Evolutionary conservation across 2,797 vertebrate genomes (phyloP), one percentile per base, ranked within the genome.

Genomic region (Pipistrellus pygmaeus): DNA sequence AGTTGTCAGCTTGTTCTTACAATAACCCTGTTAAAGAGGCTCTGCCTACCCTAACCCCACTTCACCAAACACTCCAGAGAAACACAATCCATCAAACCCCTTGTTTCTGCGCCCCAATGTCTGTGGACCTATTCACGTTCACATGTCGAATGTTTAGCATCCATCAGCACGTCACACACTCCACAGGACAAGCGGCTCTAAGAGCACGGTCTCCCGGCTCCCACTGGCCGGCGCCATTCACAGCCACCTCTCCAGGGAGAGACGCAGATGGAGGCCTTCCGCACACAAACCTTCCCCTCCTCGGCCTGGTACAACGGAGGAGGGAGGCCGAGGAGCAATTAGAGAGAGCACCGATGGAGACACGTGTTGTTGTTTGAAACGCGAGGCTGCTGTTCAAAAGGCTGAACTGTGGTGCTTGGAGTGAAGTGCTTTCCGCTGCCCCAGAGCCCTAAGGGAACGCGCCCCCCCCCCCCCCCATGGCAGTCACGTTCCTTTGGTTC

Each of bases 41-140:
- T 23, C 62, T 71, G 66, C 38, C 55, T 75, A 25, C 20, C 1
- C 1, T 20, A 60, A 27, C 21, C 48, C 9, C 32, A 32, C 62
- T 93, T 55, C 76, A 75, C 76, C 60, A 51, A 55, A 71, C 84
- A 48, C 72, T 82, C 10, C 1, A 71, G 64, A 88, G 90, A 55
- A 78, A 90, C 35, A 15, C 9, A 2, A 12, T 27, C n/a, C 62
- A 60, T 60, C 76, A 73, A 57, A 53, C 48, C 38, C 71, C 9
- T 13, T 18, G 69, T 46, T 93, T 90, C 64, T 15, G 21, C 3
- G 53, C 62, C 15, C 48, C 30, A 6, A 27, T 85, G 77, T 85
- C 92, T 90, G 41, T 17, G 92, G 72, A n/a, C 32, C 86, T 71
- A 66, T 73, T 95, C 85, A 94, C 69, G 77, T 68, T 38, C 55